These are phyloP conservation scores for Apostichopus leukothele DNA, from an alignment of 53 echinoderm and acorn worm genomes.

Conservation along the genomic window DNA sequence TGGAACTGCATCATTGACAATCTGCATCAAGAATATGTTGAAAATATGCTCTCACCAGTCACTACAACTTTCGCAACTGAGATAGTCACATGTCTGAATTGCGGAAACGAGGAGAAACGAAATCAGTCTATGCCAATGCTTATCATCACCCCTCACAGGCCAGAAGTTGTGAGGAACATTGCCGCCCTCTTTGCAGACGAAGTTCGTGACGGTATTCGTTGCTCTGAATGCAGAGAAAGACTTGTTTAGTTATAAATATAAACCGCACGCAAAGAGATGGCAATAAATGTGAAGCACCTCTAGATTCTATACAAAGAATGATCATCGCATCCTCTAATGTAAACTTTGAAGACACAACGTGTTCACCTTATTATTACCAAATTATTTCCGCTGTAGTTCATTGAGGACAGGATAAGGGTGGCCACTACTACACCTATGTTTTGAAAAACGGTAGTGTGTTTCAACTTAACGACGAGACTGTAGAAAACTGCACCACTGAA, in stretches of 20 bases:
- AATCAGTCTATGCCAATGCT: too few relatives aligned
- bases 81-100: too few relatives aligned
- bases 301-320: background rate
- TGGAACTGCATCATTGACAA: background rate
- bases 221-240: background rate
- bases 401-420: background rate
- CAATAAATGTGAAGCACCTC: background rate
- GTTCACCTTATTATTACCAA: background rate
- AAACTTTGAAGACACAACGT: background rate
- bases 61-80: too few relatives aligned
- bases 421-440: background rate
- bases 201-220: background rate
- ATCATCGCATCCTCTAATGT: background rate
- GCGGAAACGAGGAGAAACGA: too few relatives aligned
- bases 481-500: background rate
- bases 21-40: background rate
- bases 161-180: background rate
- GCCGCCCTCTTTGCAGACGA: background rate
- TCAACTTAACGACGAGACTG: background rate
- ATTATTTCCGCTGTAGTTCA: background rate
- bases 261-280: background rate
- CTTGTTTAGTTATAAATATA: background rate
- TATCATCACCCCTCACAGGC: background rate
- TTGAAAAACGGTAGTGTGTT: background rate
- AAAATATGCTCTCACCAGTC: background rate